Evolutionary conservation across 2,113 vertebrate genomes (phyloP), one percentile per base, ranked within the genome.

Genomic region (Pipra filicauda): DNA sequence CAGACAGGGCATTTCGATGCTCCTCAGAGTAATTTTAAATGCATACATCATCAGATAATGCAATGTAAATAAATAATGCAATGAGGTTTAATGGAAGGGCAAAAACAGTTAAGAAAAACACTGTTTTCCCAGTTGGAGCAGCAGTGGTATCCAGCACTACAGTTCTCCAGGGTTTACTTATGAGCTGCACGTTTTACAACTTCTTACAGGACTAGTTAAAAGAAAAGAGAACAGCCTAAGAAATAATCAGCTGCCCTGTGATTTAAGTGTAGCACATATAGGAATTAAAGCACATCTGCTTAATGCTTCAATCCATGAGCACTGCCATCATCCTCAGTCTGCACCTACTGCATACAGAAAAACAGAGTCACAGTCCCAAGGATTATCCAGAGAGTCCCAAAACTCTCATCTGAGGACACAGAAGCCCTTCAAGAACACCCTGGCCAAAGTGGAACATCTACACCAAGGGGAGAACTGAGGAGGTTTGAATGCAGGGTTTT

Each of bases 251-350:
- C 52, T 48, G 4, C 62, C 33, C 13, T 48, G 33, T 33, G 66
- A 71, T 54, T 49, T 35, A 13, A 54, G 26, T 13, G 35, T 9
- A 37, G n/a, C 16, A 27, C 8, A 6, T 3, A 15, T 19, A 37
- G 54, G 61, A 85, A 78, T 30, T 20, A 58, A 31, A 78, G 51
- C 51, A 39, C 28, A 84, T 16, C 44, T 37, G 66, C 41, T 52
- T 4, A 52, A 46, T 3, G 2, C 58, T 67, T 20, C 0, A 0
- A 3, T 3, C 59, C 2, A 0, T 5, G 3, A 73, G 41, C 72
- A 10, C 0, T 27, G 44, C 5, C 78, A 27, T 9, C 66, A 30
- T 0, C 12, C 52, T 58, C 76, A 43, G 59, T 12, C 75, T 33
- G 28, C 1, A 22, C 57, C 14, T 26, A 7, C 33, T 35, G 70